phyloP scores from a whole-genome alignment of 1,140 invertebrate species.

The Lasioglossum baleicum region DNA sequence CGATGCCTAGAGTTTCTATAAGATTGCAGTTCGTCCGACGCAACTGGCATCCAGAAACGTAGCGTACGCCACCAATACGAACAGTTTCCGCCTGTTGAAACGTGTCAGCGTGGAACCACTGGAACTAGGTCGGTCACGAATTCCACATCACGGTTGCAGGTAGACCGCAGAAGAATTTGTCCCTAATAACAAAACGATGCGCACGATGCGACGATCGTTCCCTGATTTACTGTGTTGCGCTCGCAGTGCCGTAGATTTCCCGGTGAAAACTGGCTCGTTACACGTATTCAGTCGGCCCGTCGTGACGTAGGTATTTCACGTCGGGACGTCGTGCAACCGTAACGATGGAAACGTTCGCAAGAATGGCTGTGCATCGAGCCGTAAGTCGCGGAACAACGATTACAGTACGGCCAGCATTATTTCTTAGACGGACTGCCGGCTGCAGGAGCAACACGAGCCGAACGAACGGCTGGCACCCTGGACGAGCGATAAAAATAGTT shows the following conservation, averaged over 20 bases:
- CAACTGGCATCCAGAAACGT: no score
- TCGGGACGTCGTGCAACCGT: slow-evolving; percentile 23
- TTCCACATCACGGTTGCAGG: no score
- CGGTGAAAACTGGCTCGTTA: slow-evolving; percentile 39
- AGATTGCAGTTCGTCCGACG: no score
- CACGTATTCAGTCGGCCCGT: slow-evolving; percentile 20
- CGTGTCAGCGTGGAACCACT: no score
- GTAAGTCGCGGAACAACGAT: slow-evolving; percentile 54
- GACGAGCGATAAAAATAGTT: slow-evolving; percentile 62
- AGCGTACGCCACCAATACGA: no score
- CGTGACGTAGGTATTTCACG: slow-evolving; percentile 2
- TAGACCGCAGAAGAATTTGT: neutral
- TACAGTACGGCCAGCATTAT: slow-evolving; percentile 55
- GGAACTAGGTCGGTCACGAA: no score
- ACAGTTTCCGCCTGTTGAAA: no score
- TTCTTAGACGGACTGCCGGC: slow-evolving; percentile 50
- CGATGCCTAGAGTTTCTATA: no score
- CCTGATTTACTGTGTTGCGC: neutral
- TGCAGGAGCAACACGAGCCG: slow-evolving; percentile 25
- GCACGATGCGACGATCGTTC: neutral
- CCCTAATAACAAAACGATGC: neutral
- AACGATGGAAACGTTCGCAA: slow-evolving; percentile 59
- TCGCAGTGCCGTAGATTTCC: neutral
- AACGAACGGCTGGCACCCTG: slow-evolving; percentile 26
- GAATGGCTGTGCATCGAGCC: slow-evolving; percentile 56